Conservation (phyloP, 2,797 vertebrate species). For the Micrastur ruficollis region DNA sequence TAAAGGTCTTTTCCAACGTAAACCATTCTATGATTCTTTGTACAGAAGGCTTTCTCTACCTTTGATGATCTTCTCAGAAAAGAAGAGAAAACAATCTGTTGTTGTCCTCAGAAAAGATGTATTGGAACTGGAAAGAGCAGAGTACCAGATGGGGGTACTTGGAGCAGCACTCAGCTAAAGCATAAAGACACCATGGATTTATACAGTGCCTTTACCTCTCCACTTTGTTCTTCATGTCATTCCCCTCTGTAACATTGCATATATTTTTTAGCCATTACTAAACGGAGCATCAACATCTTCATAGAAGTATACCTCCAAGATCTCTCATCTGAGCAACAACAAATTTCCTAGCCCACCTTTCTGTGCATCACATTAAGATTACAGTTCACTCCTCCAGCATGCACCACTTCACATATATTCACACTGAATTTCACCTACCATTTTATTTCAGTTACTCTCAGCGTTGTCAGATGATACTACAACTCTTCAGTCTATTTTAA, state of each 20-base stretch:
- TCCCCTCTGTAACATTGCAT: neutral
- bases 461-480: too few species aligned
- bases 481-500: neutral
- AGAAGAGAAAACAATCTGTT: too few species aligned
- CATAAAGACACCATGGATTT: neutral
- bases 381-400: neutral
- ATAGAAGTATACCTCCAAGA: neutral
- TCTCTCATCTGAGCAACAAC: neutral
- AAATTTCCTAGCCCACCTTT: neutral
- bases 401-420: neutral
- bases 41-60: too few species aligned
- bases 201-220: neutral
- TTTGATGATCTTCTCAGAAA: too few species aligned
- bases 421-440: neutral
- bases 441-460: neutral
- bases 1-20: too few species aligned
- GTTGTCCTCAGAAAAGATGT: too few species aligned
- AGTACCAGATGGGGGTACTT: accelerated
- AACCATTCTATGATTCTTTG: too few species aligned
- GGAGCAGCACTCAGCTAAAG: neutral
- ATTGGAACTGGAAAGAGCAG: neutral
- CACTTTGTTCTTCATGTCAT: neutral
- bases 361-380: neutral
- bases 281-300: neutral
- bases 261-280: neutral